A percentile compares a stretch with the other conserved stretches of the same genome.
Evolutionary conservation across 2,888 invertebrate genomes (phyloP).

Genomic region (Cheilosia grossa): DNA sequence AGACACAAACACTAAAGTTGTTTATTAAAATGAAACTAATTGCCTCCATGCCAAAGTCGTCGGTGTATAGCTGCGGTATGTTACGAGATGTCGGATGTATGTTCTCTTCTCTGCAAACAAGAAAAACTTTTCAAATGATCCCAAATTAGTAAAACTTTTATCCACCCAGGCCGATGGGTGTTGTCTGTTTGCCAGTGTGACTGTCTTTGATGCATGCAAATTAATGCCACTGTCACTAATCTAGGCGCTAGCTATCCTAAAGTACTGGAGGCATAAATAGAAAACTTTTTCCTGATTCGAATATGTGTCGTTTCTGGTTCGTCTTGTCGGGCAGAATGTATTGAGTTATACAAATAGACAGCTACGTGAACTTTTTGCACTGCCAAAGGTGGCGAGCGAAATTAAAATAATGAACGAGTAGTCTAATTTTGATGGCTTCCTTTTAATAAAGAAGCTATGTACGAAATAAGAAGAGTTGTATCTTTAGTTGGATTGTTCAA

Average conservation of each 20-base stretch:
- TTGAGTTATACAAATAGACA: conserved; percentile 45
- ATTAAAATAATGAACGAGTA: conserved; percentile 47
- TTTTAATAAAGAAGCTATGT: background rate
- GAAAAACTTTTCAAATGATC: conserved; percentile 74
- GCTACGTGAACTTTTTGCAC: conserved; percentile 48
- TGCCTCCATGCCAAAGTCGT: conserved; percentile 37
- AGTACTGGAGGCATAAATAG: conserved; percentile 27
- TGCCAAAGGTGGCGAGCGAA: conserved; percentile 35
- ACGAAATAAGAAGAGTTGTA: no score
- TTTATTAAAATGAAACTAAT: conserved; percentile 70
- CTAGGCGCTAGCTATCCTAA: conserved; percentile 15
- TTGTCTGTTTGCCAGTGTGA: conserved; percentile 6
- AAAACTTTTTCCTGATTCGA: conserved; percentile 57
- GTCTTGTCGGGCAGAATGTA: conserved; percentile 22
- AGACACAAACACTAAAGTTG: conserved; percentile 38
- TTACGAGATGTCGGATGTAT: conserved; percentile 26
- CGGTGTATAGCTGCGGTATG: conserved; percentile 3
- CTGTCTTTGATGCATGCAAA: conserved; percentile 64
- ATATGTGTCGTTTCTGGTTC: background rate
- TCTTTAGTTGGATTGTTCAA: background rate
- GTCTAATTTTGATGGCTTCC: conserved; percentile 26
- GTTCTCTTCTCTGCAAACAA: conserved; percentile 53
- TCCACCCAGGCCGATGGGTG: conserved; percentile 11
- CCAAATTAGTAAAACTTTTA: conserved; percentile 70
- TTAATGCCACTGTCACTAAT: conserved; percentile 65